Evolutionary conservation across 2,888 invertebrate genomes (phyloP), one percentile per base, ranked within the genome.

Genomic region (Pimpla rufipes): DNA sequence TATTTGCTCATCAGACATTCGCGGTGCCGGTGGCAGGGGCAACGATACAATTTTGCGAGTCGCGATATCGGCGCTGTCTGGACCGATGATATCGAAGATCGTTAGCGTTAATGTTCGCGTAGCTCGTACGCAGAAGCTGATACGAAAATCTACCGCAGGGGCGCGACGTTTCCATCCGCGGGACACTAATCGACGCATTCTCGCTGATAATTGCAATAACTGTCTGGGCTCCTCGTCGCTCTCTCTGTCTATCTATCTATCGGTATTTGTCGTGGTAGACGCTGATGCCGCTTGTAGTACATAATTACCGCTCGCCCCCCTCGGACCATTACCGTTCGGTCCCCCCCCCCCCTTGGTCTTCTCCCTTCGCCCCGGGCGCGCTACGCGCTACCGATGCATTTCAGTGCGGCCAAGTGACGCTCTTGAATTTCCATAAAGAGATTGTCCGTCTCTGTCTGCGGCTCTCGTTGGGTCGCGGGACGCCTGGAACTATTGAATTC

Each of bases 141-240:
- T 16, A 57, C 40, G 42, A 52, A 57, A 68, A 67, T 59, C 66
- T 55, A 68, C 29, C 37, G 57, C 57, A n/a, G 2, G 8, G 18
- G 16, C 8, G 67, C 42, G 29, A 0, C 35, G 35, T 7, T 7
- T 64, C 68, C 35, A 68, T 13, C 45, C 11, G 68, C 52, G 73
- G 52, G 64, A 71, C 74, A 66, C 66, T 82, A 80, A 85, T 85
- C 85, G 82, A 82, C 74, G 55, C 75, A 81, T 83, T 74, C 80
- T 79, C 77, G 42, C 77, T 71, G 75, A 80, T 85, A 84, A 84
- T 84, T 85, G 84, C 84, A 80, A 85, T 85, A 85, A 85, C 74
- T 70, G 75, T 84, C 68, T 29, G 45, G 66, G 50, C 76, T 67
- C 57, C 21, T 42, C 62, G 18, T 67, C 50, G 23, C 21, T 8